phyloP scores from a whole-genome alignment of 2,113 vertebrate genomes.

The Phrynocephalus versicolor region DNA sequence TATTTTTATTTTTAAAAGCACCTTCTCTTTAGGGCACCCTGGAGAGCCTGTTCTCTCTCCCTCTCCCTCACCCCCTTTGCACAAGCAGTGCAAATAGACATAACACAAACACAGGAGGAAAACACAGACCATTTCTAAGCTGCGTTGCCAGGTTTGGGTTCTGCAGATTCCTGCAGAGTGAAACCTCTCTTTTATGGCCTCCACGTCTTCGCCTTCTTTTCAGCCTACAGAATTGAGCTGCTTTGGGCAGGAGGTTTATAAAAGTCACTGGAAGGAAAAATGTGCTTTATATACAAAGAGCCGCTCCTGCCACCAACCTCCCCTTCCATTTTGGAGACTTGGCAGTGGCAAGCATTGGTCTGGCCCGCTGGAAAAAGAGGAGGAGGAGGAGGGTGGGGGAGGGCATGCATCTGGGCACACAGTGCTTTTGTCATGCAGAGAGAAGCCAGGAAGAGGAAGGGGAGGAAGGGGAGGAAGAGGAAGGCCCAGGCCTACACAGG shows the following conservation, averaged over 20 bases:
- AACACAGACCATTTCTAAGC: not conserved
- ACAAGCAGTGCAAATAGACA: constrained; percentile 29
- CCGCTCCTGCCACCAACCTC: not conserved
- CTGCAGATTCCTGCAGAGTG: not conserved
- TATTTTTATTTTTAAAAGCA: not conserved
- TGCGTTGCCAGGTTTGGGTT: not conserved
- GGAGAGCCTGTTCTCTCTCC: not conserved
- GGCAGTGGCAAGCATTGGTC: not conserved
- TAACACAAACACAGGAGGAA: not conserved
- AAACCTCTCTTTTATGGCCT: constrained; percentile 19
- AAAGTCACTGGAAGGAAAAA: not conserved
- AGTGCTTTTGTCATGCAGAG: too few relatives aligned
- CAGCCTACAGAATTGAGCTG: constrained; percentile 20
- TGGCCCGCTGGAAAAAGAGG: not conserved
- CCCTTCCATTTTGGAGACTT: too few relatives aligned
- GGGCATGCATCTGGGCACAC: too few relatives aligned
- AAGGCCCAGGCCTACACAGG: too few relatives aligned
- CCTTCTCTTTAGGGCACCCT: not conserved
- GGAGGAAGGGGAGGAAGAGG: too few relatives aligned
- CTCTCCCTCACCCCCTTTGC: too few relatives aligned
- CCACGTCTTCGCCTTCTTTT: not conserved
- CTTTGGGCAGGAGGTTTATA: not conserved
- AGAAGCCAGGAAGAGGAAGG: too few relatives aligned
- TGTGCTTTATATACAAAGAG: not conserved
- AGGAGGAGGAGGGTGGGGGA: too few relatives aligned